Evolutionary conservation across 2,113 vertebrate species (phyloP).

Genomic region (Ceuthmochares aereus): DNA sequence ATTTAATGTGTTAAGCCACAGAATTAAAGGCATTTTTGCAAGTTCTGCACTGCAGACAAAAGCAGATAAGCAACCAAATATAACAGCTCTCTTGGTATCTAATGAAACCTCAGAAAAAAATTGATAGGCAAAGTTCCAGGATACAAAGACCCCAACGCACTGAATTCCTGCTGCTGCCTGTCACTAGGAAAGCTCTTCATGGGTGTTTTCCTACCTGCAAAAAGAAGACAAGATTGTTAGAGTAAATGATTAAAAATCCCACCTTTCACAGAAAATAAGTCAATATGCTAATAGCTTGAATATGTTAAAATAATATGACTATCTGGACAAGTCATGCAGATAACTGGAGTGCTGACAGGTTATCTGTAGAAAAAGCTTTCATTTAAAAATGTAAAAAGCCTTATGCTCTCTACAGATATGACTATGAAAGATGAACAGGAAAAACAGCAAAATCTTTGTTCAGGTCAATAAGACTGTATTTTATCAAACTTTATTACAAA

Average conservation of each 20-base stretch:
- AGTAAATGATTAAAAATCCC: background rate
- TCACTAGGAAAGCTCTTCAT: background rate
- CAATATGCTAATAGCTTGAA: conserved; percentile 15
- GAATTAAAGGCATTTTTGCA: conserved; percentile 30
- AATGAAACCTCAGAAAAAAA: conserved; percentile 30
- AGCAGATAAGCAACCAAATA: conserved; percentile 46
- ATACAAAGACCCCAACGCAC: background rate
- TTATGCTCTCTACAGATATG: background rate
- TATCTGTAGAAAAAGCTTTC: conserved; percentile 9
- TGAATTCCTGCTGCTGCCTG: background rate
- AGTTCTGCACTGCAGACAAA: conserved; percentile 33
- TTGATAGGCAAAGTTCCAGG: background rate
- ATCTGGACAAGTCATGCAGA: background rate
- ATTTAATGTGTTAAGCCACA: conserved; percentile 21
- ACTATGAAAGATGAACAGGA: conserved; percentile 13
- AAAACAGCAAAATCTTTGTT: conserved; percentile 22
- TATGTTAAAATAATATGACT: conserved; percentile 12
- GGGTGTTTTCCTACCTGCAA: background rate
- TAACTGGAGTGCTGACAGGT: background rate
- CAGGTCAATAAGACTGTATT: conserved; percentile 3
- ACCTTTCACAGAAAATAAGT: conserved; percentile 8
- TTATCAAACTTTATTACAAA: conserved; percentile 7
- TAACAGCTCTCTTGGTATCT: conserved; percentile 8
- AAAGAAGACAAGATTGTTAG: background rate
- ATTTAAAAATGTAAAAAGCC: conserved; percentile 17